phyloP scores from a whole-genome alignment of 2,113 vertebrate genomes.

The Cygnus atratus region DNA sequence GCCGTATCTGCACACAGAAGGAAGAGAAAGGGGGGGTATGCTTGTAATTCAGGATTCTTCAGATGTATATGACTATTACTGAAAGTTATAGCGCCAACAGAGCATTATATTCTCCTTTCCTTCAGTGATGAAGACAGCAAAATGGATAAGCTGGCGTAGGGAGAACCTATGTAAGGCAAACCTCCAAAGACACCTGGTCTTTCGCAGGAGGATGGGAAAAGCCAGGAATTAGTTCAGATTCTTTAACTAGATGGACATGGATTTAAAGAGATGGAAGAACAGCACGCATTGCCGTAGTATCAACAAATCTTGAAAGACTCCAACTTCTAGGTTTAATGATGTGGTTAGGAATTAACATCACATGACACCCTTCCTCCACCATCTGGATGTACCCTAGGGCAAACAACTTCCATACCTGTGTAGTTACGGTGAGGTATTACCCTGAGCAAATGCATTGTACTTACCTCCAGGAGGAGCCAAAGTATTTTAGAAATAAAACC shows the following conservation, averaged over 20 bases:
- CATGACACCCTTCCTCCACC: neutral
- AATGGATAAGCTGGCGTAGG: neutral
- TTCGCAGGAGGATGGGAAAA: neutral
- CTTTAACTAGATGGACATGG: neutral
- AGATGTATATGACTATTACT: neutral
- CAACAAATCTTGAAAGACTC: neutral
- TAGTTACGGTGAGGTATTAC: accelerated
- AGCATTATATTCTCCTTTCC: neutral
- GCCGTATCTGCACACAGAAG: accelerated
- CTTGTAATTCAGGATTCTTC: neutral
- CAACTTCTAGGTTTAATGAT: neutral
- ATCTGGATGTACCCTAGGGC: accelerated
- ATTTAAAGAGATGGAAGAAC: neutral
- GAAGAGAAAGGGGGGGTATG: neutral
- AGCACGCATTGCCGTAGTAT: accelerated
- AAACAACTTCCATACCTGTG: neutral
- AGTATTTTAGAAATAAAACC: neutral
- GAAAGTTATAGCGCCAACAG: neutral
- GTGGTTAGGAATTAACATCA: neutral
- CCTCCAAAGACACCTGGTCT: neutral
- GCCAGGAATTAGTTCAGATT: neutral
- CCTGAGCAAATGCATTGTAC: neutral
- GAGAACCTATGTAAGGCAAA: neutral
- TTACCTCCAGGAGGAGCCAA: conserved; percentile 34
- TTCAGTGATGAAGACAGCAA: neutral